Evolutionary conservation across 2,797 vertebrate species (phyloP).

Genomic region (Toxotes lorentzi): DNA sequence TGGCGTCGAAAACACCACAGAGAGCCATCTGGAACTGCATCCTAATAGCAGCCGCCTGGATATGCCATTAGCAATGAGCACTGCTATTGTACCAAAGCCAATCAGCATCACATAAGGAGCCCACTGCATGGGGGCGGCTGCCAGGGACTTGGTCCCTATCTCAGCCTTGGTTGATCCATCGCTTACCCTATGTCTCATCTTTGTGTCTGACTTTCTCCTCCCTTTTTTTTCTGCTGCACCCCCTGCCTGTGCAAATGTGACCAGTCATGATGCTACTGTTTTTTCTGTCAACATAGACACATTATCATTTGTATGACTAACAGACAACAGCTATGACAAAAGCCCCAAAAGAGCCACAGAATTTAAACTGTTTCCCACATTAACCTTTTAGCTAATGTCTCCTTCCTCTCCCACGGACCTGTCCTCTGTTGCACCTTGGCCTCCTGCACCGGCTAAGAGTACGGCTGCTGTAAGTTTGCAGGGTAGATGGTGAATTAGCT

Average conservation of each 20-base stretch:
- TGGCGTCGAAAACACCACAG: constrained; percentile 48
- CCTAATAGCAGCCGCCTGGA: constrained; percentile 50
- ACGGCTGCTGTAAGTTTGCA: not conserved
- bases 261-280: not conserved
- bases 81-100: constrained; percentile 55
- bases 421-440: not conserved
- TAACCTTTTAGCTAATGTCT: not conserved
- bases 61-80: constrained; percentile 52
- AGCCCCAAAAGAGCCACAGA: not conserved
- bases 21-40: constrained; percentile 70
- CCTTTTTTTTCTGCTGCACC: not conserved
- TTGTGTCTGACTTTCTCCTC: constrained; percentile 16
- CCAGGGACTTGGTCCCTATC: constrained; percentile 11
- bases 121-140: constrained; percentile 34
- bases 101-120: constrained; percentile 57
- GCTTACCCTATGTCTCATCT: constrained; percentile 18
- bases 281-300: too few species aligned
- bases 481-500: not conserved
- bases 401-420: not conserved
- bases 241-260: not conserved
- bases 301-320: not conserved
- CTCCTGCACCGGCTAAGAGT: not conserved
- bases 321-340: not conserved
- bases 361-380: not conserved
- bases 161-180: constrained; percentile 7